Base-by-base conservation (phyloP, 2,797 vertebrate species). In the Pseudotriccus pelzelni region DNA sequence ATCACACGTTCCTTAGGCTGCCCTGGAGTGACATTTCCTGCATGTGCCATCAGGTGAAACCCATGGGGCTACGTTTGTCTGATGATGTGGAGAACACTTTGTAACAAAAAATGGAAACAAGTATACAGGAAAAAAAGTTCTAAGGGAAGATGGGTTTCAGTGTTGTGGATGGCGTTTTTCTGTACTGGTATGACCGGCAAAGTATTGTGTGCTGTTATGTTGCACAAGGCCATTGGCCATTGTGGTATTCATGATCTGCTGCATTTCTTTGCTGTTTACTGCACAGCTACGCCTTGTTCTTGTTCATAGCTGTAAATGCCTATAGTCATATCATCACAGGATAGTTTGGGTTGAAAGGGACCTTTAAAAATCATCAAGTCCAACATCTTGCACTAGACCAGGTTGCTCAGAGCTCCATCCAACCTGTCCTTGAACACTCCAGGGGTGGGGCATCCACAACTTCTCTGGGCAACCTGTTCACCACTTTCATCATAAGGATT, bases 1-100 rank as follows among this genome's bases (percentile, higher is more conserved):
- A 55, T 59, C 4, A 4, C 0, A 0, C 0, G 0, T 77, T 73
- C 70, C 70, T 60, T 44, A 53, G 47, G 30, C 53, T 81, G 50
- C 46, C 27, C 39, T 24, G 15, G 56, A 44, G 34, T 62, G 22
- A 79, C 23, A 28, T 76, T 82, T 90, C 77, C 74, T 87, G 59
- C 28, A 12, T 58, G 37, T 34, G 55, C 58, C 84, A 24, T 56
- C 62, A 56, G 15, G 27, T 55, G 25, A 79, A 93, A 55, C 63
- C 19, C 7, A 0, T 15, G 23, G 32, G 56, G 68, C 47, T 69
- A 44, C 30, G 24, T 70, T 86, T 67, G 25, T 59, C 66, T 52
- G 44, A 83, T 55, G 66, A 55, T 78, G 22, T 72, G 36, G 28
- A 52, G n/a, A 90, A 30, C 10, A 7, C 4, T 66, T 22, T 64